Base-by-base conservation (phyloP, 1,140 invertebrate genomes). In the Caerostris darwini region DNA sequence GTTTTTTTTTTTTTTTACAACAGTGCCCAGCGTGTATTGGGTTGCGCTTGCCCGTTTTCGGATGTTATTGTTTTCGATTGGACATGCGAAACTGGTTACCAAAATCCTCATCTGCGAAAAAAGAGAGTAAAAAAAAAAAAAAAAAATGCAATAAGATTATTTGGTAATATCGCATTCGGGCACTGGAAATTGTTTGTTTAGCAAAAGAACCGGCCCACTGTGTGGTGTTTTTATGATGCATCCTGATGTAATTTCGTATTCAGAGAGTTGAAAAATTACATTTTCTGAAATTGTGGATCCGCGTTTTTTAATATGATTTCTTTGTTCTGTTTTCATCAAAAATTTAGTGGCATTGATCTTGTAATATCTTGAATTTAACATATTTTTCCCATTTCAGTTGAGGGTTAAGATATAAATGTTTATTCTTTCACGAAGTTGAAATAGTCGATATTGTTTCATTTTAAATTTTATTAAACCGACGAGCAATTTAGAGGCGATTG, bases 301-400 rank as follows among this genome's bases (percentile, higher is more conserved):
- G 34, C 50, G 71, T 77, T 77, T 77, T n/a, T 77, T 77, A 77
- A 77, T 77, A 77, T 77, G 71, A 77, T 77, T 12, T 77, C 53
- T 50, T 50, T 5, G 34, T 7, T 50, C 14, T 50, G 34, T 77
- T 34, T 34, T 34, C 34, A 34, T 34, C 34, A 34, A 34, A n/a
- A 34, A 1, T 34, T 34, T 34, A 34, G 34, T 34, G 34, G 34
- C 34, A 2, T 34, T 34, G 34, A 34, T 34, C 34, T 34, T 34
- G 34, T 34, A 34, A 34, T 34, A 34, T 34, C 34, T 34, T 34
- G 34, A 34, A 34, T 34, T 34, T 34, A 34, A 34, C 34, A 34
- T 34, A 34, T 2, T 34, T 34, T 34, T 34, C 34, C 34, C 34
- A 34, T 34, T 34, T 34, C 0, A 2, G 2, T 34, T 34, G 34